Evolutionary conservation across 2,797 vertebrate genomes (phyloP), one percentile per base, ranked within the genome.

Genomic region (Holocentrus rufus): DNA sequence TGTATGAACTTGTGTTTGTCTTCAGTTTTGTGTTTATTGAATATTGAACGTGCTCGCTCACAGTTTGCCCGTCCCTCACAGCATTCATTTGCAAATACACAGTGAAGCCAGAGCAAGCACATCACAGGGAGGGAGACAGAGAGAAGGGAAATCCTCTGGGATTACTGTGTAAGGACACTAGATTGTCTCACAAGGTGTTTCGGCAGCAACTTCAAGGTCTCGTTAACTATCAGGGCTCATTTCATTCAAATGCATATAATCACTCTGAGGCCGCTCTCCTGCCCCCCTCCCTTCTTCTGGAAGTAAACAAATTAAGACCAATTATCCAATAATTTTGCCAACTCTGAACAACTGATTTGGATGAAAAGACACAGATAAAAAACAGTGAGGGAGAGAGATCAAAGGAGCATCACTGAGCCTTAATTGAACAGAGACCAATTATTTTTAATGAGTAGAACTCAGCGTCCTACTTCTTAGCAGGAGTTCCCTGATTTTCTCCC

Each of bases 351-450:
- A 53, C 61, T 70, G 31, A 74, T 87, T 71, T 83, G 36, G 47
- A 87, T 76, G 80, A 68, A 79, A 77, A 85, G 69, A 79, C 1
- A 50, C 61, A 67, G 69, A 82, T 71, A 67, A 68, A 66, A 72
- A 70, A 70, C 55, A 63, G 56, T 4, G 56, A 80, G 60, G 74
- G 62, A 63, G 73, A 44, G 58, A 85, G 81, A 92, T 92, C 89
- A 93, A 91, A 92, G 86, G 31, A 80, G 61, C 80, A 79, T 83
- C 80, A 73, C 69, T 67, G 76, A 77, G 73, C 74, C 70, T 85
- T 88, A 91, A 92, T 89, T 92, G 86, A 91, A 90, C 79, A 80
- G 86, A 88, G 87, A 85, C 91, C 88, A 93, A 93, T 94, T 93
- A 92, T 90, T 93, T 91, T 91, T 92, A 93, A 93, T 91, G 89